Conservation (phyloP, 2,888 invertebrate genomes). For the Odontocolon sp. region DNA sequence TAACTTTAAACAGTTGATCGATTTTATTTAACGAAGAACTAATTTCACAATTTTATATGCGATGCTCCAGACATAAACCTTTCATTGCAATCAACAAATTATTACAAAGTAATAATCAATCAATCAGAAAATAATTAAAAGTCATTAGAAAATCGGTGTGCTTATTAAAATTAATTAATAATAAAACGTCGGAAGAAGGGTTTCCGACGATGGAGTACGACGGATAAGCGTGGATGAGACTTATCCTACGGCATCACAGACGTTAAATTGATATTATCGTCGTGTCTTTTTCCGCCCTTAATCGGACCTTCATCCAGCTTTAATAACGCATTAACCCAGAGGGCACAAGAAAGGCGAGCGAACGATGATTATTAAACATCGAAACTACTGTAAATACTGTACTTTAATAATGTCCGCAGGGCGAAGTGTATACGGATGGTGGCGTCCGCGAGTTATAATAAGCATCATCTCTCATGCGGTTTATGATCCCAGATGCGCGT, state of each 20-base stretch:
- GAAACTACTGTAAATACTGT: constrained; percentile 54
- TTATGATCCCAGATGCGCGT: constrained; percentile 34
- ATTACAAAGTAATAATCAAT: constrained; percentile 36
- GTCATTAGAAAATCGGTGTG: constrained; percentile 8
- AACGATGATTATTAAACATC: constrained; percentile 49
- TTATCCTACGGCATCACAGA: constrained; percentile 8
- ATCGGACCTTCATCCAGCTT: constrained; percentile 41
- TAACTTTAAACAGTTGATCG: no score
- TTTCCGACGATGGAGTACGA: background rate
- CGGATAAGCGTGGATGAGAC: background rate
- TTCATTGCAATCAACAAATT: background rate
- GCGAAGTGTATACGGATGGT: constrained; percentile 32
- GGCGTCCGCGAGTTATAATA: constrained; percentile 51
- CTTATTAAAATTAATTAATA: constrained; percentile 29
- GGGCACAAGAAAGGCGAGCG: constrained; percentile 5
- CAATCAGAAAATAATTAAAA: constrained; percentile 34
- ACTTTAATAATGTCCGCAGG: constrained; percentile 53
- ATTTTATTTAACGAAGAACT: no score
- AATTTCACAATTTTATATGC: no score
- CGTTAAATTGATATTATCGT: constrained; percentile 35
- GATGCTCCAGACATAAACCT: background rate
- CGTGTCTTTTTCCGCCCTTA: constrained; percentile 41
- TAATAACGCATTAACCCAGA: constrained; percentile 46
- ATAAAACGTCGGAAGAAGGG: background rate
- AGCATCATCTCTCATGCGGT: constrained; percentile 31